A percentile compares a stretch with the other conserved stretches of the same genome.
Conservation (phyloP, 1,140 invertebrate genomes). For the Sycophaga agraensis region DNA sequence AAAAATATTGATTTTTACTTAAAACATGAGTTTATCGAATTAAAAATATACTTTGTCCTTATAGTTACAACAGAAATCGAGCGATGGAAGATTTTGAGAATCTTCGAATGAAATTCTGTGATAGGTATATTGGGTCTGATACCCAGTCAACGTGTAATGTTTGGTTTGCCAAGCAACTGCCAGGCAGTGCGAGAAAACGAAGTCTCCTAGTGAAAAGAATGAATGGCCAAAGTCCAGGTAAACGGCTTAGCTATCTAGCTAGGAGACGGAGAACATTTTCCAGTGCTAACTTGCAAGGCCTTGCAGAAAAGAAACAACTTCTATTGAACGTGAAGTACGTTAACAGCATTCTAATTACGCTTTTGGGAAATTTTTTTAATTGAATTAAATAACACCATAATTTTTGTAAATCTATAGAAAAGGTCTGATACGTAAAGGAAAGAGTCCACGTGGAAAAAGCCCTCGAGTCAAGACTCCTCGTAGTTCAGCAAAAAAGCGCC, state of each 20-base stretch:
- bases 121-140: slow-evolving; percentile 66
- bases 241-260: slow-evolving; percentile 67
- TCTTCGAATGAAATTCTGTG: slow-evolving; percentile 61
- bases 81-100: slow-evolving; percentile 65
- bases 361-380: not conserved
- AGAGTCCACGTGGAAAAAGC: slow-evolving; percentile 49
- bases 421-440: slow-evolving; percentile 36
- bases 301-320: slow-evolving; percentile 46
- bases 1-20: too few species aligned
- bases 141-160: slow-evolving; percentile 68
- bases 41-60: slow-evolving; percentile 34
- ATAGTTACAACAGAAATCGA: slow-evolving; percentile 66
- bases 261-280: slow-evolving; percentile 67
- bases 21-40: too few species aligned
- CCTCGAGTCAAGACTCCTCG: slow-evolving; percentile 46
- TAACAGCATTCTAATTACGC: not conserved
- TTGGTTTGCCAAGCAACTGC: slow-evolving; percentile 58
- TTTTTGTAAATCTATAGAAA: slow-evolving; percentile 34
- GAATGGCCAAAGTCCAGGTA: slow-evolving; percentile 66
- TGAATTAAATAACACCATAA: not conserved
- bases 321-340: slow-evolving; percentile 49
- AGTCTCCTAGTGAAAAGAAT: slow-evolving; percentile 57
- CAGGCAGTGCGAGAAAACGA: slow-evolving; percentile 61
- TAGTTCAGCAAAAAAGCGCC: slow-evolving; percentile 50
- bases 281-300: slow-evolving; percentile 55